A percentile compares a stretch with the other conserved stretches of the same genome.
Conservation (phyloP, 2,888 invertebrate species). For the Brenthis daphne region DNA sequence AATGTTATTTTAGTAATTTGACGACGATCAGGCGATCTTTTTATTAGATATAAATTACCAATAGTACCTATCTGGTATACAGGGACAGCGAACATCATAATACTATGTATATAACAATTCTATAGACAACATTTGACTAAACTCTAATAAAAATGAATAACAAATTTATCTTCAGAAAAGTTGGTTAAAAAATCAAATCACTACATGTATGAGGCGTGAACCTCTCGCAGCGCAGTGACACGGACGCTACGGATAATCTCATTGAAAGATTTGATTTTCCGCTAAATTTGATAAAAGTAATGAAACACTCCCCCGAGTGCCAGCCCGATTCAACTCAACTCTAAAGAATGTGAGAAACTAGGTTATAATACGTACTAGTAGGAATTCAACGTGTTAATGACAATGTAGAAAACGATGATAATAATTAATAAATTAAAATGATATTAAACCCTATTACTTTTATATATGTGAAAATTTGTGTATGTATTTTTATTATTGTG, state of each 20-base stretch:
- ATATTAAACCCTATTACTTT: too few relatives aligned
- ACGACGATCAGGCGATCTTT: not conserved
- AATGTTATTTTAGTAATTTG: too few relatives aligned
- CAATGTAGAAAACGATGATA: not conserved
- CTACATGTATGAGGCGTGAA: constrained; percentile 22
- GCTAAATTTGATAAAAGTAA: constrained; percentile 80
- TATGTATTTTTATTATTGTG: too few relatives aligned
- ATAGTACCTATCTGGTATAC: too few relatives aligned
- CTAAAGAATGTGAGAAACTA: constrained; percentile 27
- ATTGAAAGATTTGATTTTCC: constrained; percentile 80
- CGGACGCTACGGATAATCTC: constrained; percentile 70
- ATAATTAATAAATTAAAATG: not conserved
- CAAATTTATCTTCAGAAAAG: not conserved
- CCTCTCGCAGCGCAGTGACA: constrained; percentile 38
- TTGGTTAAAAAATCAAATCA: constrained; percentile 17
- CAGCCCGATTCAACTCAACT: constrained; percentile 24
- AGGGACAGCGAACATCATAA: too few relatives aligned
- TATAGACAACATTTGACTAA: not conserved
- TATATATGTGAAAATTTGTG: too few relatives aligned
- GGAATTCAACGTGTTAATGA: too few relatives aligned
- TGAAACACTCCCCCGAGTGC: constrained; percentile 68
- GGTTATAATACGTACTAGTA: constrained; percentile 11
- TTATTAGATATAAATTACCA: too few relatives aligned
- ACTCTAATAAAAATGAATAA: not conserved
- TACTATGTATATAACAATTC: too few relatives aligned